phyloP scores from a whole-genome alignment of 23 tunicate genomes.

The Halocynthia aurantium region DNA sequence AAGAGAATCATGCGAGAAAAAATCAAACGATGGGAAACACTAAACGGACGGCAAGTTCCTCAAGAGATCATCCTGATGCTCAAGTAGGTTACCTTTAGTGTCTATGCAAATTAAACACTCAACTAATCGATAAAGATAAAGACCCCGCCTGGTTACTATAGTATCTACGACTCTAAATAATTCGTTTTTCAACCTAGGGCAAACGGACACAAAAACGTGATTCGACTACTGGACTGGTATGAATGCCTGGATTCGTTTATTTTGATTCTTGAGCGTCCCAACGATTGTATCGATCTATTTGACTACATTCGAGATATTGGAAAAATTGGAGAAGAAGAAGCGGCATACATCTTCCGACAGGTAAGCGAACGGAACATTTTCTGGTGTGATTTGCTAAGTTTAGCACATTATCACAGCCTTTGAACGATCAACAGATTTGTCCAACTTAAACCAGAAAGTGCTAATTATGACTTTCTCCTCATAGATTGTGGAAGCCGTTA shows the following conservation, averaged over 20 bases:
- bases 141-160: too few species aligned
- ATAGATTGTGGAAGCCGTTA: slow-evolving; percentile 60
- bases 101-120: background rate
- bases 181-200: slow-evolving; percentile 36
- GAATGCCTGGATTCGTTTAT: slow-evolving; percentile 66
- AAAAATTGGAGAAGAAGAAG: slow-evolving; percentile 57
- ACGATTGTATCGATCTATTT: slow-evolving; percentile 63
- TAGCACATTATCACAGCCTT: background rate
- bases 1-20: slow-evolving; percentile 77
- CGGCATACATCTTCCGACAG: slow-evolving; percentile 67
- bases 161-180: background rate
- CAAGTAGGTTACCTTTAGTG: slow-evolving; percentile 27
- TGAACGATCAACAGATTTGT: background rate
- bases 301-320: slow-evolving; percentile 90
- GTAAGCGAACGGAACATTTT: slow-evolving; percentile 21
- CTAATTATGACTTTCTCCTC: background rate
- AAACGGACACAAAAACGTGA: slow-evolving; percentile 54
- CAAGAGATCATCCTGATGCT: slow-evolving; percentile 91
- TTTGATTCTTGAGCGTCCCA: slow-evolving; percentile 67
- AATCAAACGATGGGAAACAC: slow-evolving; percentile 82
- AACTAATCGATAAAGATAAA: background rate
- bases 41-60: slow-evolving; percentile 67
- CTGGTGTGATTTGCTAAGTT: background rate
- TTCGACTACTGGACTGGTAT: slow-evolving; percentile 74
- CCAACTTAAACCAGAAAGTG: background rate